Conservation (phyloP, 1,140 invertebrate genomes). For the Aphidius gifuensis region DNA sequence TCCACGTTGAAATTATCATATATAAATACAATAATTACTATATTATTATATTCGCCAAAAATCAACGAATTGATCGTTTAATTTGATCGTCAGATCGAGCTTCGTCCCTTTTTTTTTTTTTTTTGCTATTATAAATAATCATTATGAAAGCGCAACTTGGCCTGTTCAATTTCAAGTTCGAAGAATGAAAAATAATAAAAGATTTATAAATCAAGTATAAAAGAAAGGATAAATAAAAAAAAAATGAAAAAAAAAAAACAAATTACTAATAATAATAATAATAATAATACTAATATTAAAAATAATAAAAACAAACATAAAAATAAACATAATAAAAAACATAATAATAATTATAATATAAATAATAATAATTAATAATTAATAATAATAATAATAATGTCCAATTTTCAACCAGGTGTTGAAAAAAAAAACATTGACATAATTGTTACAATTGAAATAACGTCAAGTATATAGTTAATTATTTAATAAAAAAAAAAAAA, state of each 20-base stretch:
- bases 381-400: constrained; percentile 3
- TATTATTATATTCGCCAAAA: constrained; percentile 12
- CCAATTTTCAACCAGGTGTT: constrained; percentile 17
- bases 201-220: constrained; percentile 1
- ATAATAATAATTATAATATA: constrained; percentile 7
- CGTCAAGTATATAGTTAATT: constrained; percentile 19
- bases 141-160: constrained; percentile 21
- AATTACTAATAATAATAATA: constrained; percentile 13
- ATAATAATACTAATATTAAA: not conserved
- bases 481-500: constrained; percentile 17
- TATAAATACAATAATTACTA: not conserved
- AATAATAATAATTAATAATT: too few relatives aligned
- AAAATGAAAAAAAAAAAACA: constrained; percentile 6
- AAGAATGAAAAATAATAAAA: constrained; percentile 6
- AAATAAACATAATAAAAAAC: constrained; percentile 9
- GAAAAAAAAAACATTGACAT: constrained; percentile 9
- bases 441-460: constrained; percentile 11
- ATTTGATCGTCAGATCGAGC: constrained; percentile 21
- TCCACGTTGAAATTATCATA: constrained; percentile 11
- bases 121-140: constrained; percentile 17
- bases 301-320: not conserved
- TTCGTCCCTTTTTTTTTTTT: constrained; percentile 15
- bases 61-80: constrained; percentile 24
- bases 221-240: not conserved
- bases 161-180: constrained; percentile 21